phyloP scores from a whole-genome alignment of 2,113 vertebrate species.

The Phyllopteryx taeniolatus region DNA sequence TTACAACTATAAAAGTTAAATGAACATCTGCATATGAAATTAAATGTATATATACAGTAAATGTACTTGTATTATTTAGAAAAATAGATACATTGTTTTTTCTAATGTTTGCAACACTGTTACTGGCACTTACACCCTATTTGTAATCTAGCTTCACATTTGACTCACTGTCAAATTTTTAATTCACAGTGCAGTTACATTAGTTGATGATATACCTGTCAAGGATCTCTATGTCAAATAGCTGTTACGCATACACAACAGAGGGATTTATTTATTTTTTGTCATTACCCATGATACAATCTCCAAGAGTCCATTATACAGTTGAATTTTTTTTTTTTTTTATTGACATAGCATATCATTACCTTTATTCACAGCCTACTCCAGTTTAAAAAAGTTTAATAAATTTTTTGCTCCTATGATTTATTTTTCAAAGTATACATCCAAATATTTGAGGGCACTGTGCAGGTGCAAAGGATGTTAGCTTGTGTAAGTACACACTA shows the following conservation, averaged over 20 bases:
- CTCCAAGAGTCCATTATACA: background rate
- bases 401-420: background rate
- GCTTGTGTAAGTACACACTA: conserved; percentile 29
- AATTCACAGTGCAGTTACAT: too few relatives aligned
- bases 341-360: background rate
- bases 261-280: background rate
- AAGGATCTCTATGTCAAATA: background rate
- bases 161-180: too few relatives aligned
- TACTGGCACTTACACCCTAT: too few relatives aligned
- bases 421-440: background rate
- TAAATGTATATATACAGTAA: too few relatives aligned
- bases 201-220: too few relatives aligned
- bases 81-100: too few relatives aligned
- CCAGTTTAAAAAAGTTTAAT: background rate
- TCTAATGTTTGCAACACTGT: too few relatives aligned
- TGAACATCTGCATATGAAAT: too few relatives aligned
- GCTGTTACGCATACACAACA: background rate
- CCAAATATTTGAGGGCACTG: conserved; percentile 5
- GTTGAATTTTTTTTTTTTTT: background rate
- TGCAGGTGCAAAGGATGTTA: conserved; percentile 30
- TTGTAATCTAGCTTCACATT: too few relatives aligned
- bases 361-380: background rate
- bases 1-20: too few relatives aligned
- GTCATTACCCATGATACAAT: background rate
- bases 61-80: too few relatives aligned